These are phyloP conservation scores for Spea bombifrons DNA, from an alignment of 2,113 vertebrate species.

Conservation along the genomic window DNA sequence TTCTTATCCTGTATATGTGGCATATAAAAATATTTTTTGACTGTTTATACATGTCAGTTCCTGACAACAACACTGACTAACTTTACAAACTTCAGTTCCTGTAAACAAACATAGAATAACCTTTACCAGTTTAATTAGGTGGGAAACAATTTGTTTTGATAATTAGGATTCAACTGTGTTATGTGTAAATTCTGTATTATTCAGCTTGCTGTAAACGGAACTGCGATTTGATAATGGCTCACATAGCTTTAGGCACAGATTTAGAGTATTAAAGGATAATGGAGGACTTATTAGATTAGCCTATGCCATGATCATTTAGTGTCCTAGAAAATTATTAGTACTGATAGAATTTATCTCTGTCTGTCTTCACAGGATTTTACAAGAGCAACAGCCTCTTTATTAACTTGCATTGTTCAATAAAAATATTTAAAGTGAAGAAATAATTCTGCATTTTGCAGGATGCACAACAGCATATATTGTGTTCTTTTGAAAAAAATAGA, in stretches of 20 bases:
- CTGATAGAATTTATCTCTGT: slow-evolving; percentile 45
- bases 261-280: slow-evolving; percentile 69
- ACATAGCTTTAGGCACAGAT: slow-evolving; percentile 63
- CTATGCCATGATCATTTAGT: slow-evolving; percentile 65
- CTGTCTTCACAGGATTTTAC: slow-evolving; percentile 9
- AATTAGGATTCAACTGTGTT: slow-evolving; percentile 59
- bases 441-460: neutral
- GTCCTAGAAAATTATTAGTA: slow-evolving; percentile 67
- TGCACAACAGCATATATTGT: too few species aligned
- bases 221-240: slow-evolving; percentile 64
- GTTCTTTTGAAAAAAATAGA: too few species aligned
- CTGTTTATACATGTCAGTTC: neutral
- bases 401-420: slow-evolving; percentile 5
- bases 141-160: slow-evolving; percentile 57
- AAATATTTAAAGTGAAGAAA: neutral
- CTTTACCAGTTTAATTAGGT: slow-evolving; percentile 54
- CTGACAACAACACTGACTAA: neutral
- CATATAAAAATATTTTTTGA: too few species aligned
- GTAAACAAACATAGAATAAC: slow-evolving; percentile 46
- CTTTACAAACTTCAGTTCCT: slow-evolving; percentile 30
- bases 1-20: neutral
- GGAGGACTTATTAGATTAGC: slow-evolving; percentile 73
- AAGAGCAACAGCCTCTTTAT: neutral
- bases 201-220: slow-evolving; percentile 60
- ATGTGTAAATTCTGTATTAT: slow-evolving; percentile 55